Evolutionary conservation across 2,888 invertebrate species (phyloP), one percentile per base, ranked within the genome.

Genomic region (Elysia crispata): DNA sequence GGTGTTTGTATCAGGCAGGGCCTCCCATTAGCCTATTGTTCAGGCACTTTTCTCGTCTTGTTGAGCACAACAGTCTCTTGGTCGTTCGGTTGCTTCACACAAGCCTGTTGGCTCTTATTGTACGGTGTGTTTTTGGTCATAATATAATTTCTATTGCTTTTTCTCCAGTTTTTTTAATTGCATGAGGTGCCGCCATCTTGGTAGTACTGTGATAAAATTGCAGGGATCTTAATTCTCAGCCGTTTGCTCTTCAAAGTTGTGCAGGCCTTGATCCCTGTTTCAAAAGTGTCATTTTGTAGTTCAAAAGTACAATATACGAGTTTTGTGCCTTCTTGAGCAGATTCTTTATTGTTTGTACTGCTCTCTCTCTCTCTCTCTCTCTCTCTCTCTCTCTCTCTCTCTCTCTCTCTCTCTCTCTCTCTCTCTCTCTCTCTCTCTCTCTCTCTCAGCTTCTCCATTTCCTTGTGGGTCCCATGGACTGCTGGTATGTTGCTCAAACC

Each of bases 401-500:
- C n/a, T n/a, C n/a, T n/a, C n/a, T n/a, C n/a, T n/a, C n/a, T n/a
- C 23, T 77, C 73, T 15, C 77, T 77, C 62, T 82, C 72, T 11
- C 82, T 74, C n/a, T 79, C 79, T 57, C 79, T 50, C 41, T 84
- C 83, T 5, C 82, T 78, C 28, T 73, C n/a, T n/a, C n/a, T n/a
- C n/a, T n/a, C n/a, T n/a, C n/a, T n/a, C n/a, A n/a, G n/a, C n/a
- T n/a, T n/a, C 77, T 15, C 81, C 83, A 50, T 85, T 85, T 15
- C 79, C 76, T 80, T 82, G 77, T 20, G 83, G 76, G 67, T 81
- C 77, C 57, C 69, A 64, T 3, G 83, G 85, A 57, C 81, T 82
- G 67, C 82, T 82, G 25, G 82, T 84, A 5, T 64, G 41, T 30
- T 82, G 82, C 15, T 33, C 33, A 64, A 85, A 84, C 57, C 82